Percentiles rank a stretch among this genome's conserved stretches.
Conservation (phyloP, 2,888 invertebrate genomes). For the Aspidapion aeneum region DNA sequence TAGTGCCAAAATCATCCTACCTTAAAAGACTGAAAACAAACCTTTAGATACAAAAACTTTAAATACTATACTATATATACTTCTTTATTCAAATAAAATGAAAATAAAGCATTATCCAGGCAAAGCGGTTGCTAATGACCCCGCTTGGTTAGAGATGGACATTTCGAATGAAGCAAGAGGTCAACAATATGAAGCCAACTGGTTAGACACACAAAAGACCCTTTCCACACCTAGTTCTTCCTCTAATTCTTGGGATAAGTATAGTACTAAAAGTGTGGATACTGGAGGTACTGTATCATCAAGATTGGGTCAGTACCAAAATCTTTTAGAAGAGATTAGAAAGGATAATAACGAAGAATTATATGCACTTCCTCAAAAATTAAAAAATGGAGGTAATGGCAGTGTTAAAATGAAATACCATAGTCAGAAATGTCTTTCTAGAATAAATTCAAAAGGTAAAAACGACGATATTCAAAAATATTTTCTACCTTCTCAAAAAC, state of each 20-base stretch:
- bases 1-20: too few species aligned
- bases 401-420: conserved; percentile 43
- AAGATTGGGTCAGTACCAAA: conserved; percentile 41
- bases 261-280: conserved; percentile 35
- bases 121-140: conserved; percentile 65
- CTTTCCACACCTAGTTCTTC: conserved; percentile 48
- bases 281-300: conserved; percentile 45
- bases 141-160: conserved; percentile 62
- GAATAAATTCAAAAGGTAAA: conserved; percentile 40
- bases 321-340: conserved; percentile 38
- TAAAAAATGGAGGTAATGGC: conserved; percentile 34
- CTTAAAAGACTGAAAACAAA: too few species aligned
- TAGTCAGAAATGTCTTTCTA: conserved; percentile 43
- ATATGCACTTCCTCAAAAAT: conserved; percentile 32
- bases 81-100: too few species aligned
- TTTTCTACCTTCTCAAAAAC: conserved; percentile 35
- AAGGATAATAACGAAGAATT: conserved; percentile 33
- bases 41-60: too few species aligned
- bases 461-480: conserved; percentile 36
- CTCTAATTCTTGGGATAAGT: conserved; percentile 42
- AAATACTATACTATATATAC: too few species aligned
- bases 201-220: conserved; percentile 68
- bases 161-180: conserved; percentile 64
- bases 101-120: conserved; percentile 84
- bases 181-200: conserved; percentile 79